A percentile compares a stretch with the other conserved stretches of the same genome.
Conservation (phyloP, 2,888 invertebrate species). For the Ophion slaviceki region DNA sequence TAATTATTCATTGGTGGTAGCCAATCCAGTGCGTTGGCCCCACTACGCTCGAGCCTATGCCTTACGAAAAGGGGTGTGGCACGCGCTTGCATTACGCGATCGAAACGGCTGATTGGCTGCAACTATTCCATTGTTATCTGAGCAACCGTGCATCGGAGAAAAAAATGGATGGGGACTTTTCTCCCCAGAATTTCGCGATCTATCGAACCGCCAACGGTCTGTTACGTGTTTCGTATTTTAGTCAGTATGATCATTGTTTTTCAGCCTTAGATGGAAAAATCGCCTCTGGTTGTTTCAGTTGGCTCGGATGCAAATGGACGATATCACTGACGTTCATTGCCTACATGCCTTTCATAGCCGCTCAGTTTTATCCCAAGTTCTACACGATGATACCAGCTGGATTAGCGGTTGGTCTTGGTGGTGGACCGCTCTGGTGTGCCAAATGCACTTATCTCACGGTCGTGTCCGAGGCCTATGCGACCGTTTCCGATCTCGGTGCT, state of each 20-base stretch:
- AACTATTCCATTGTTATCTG: not conserved
- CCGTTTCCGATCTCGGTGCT: slow-evolving; percentile 87
- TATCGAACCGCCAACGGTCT: not conserved
- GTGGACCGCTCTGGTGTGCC: slow-evolving; percentile 97
- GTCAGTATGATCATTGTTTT: not conserved
- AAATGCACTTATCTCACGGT: slow-evolving; percentile 97
- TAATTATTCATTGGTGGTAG: not conserved
- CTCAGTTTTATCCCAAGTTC: slow-evolving; percentile 95
- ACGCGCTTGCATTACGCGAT: not conserved
- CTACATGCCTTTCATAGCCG: slow-evolving; percentile 96
- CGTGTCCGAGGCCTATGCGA: slow-evolving; percentile 91
- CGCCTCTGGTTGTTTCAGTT: slow-evolving; percentile 84
- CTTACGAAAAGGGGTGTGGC: not conserved
- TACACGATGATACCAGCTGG: slow-evolving; percentile 93
- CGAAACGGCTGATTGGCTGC: not conserved
- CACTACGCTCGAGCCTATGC: too few relatives aligned
- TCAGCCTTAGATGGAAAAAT: not conserved
- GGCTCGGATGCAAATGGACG: slow-evolving; percentile 96
- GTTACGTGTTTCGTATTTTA: not conserved
- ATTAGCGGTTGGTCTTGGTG: slow-evolving; percentile 93
- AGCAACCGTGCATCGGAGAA: not conserved
- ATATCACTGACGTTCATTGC: slow-evolving; percentile 93
- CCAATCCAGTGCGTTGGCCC: not conserved
- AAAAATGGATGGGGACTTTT: not conserved
- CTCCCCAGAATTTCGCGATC: not conserved